Evolutionary conservation across 2,888 invertebrate genomes (phyloP).

Genomic region (Taenaris catops): DNA sequence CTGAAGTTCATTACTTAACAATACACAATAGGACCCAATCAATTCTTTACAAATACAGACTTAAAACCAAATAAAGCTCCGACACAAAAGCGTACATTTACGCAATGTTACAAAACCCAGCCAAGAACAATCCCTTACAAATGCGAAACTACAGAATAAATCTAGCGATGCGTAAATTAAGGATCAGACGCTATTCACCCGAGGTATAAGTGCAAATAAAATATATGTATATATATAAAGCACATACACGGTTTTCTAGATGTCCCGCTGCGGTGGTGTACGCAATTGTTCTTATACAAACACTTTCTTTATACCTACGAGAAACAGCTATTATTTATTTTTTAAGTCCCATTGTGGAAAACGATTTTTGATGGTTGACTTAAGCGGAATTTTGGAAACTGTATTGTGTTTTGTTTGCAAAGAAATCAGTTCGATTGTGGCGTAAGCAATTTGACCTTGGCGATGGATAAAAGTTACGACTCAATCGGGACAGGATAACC

Average conservation of each 20-base stretch:
- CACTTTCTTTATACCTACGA: conserved; percentile 58
- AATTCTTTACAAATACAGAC: conserved; percentile 24
- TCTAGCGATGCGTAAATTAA: conserved; percentile 76
- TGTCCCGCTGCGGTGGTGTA: conserved; percentile 73
- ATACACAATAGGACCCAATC: conserved; percentile 22
- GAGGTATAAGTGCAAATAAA: conserved; percentile 61
- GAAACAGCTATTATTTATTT: conserved; percentile 53
- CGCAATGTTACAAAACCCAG: conserved; percentile 64
- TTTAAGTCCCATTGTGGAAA: conserved; percentile 53
- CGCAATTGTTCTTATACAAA: conserved; percentile 75
- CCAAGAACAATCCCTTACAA: conserved; percentile 67
- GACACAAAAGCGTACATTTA: conserved; percentile 41
- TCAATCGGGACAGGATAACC: conserved; percentile 56
- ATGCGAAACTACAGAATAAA: conserved; percentile 65
- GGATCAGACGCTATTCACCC: conserved; percentile 61
- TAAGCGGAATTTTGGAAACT: conserved; percentile 34
- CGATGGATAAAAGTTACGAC: conserved; percentile 42
- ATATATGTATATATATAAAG: conserved; percentile 52
- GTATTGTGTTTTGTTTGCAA: conserved; percentile 17
- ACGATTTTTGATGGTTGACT: conserved; percentile 63
- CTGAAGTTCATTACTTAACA: conserved; percentile 12
- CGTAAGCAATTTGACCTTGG: conserved; percentile 16
- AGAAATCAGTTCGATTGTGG: conserved; percentile 7
- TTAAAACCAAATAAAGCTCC: conserved; percentile 33
- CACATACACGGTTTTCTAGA: conserved; percentile 68